Evolutionary conservation across 2,113 vertebrate genomes (phyloP).

Genomic region (Pogonocichla stellata): DNA sequence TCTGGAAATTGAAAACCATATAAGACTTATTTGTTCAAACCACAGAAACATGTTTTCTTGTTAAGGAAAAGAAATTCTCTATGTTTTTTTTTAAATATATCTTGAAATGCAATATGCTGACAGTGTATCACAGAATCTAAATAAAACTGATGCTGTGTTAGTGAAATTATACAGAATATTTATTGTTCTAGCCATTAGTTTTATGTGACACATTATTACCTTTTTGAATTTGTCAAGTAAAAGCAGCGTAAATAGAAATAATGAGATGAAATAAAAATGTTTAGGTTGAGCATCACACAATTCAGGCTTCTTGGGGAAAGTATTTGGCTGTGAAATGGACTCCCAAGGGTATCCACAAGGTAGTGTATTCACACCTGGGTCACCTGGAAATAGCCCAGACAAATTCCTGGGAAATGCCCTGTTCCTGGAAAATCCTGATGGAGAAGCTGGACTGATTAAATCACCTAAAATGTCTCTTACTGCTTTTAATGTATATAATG

Average conservation of each 20-base stretch:
- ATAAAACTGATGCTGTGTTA: not conserved
- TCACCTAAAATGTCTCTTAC: not conserved
- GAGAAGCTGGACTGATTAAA: not conserved
- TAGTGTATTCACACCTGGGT: not conserved
- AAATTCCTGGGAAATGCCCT: not conserved
- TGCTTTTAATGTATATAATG: not conserved
- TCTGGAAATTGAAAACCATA: slow-evolving; percentile 39
- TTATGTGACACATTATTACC: slow-evolving; percentile 33
- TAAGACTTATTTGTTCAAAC: slow-evolving; percentile 18
- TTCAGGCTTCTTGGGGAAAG: not conserved
- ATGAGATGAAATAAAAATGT: not conserved
- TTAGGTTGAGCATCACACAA: not conserved
- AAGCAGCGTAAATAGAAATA: not conserved
- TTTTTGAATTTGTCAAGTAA: not conserved
- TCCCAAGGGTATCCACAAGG: not conserved
- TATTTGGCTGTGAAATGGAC: not conserved
- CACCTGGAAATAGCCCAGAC: not conserved
- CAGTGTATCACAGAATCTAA: not conserved
- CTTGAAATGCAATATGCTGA: not conserved
- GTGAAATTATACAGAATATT: slow-evolving; percentile 6
- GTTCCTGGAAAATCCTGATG: not conserved
- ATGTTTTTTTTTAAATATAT: not conserved
- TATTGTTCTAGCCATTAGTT: slow-evolving; percentile 31
- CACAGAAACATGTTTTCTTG: slow-evolving; percentile 7
- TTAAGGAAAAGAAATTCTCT: not conserved